Evolutionary conservation across 2,797 vertebrate genomes (phyloP).

Genomic region (Pipistrellus pipistrellus): DNA sequence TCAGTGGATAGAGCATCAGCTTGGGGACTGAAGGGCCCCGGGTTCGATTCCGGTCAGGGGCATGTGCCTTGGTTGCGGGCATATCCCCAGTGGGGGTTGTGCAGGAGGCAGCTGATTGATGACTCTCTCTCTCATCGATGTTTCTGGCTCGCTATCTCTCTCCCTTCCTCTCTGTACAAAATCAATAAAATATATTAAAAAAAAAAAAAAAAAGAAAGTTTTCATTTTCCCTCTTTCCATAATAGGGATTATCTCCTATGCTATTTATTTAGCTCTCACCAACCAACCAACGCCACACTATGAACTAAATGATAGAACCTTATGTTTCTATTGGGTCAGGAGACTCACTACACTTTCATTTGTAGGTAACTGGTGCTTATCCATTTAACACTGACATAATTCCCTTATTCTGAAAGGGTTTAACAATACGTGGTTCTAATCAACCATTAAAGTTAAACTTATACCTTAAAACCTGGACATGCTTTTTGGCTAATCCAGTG

Average conservation of each 20-base stretch:
- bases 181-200: too few relatives aligned
- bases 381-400: not conserved
- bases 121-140: too few relatives aligned
- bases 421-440: not conserved
- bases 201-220: too few relatives aligned
- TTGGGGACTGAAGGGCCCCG: too few relatives aligned
- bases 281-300: not conserved
- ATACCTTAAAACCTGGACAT: not conserved
- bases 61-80: too few relatives aligned
- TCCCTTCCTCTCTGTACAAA: too few relatives aligned
- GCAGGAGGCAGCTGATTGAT: too few relatives aligned
- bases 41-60: too few relatives aligned
- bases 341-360: not conserved
- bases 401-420: slow-evolving; percentile 30
- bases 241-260: not conserved
- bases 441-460: not conserved
- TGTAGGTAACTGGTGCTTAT: not conserved
- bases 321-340: not conserved
- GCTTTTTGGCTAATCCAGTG: not conserved
- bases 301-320: not conserved
- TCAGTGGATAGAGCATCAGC: too few relatives aligned
- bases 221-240: not conserved
- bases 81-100: too few relatives aligned
- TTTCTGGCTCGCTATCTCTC: too few relatives aligned
- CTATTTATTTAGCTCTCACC: not conserved